Conservation (phyloP, 1,140 invertebrate species). For the Asbolus verrucosus region DNA sequence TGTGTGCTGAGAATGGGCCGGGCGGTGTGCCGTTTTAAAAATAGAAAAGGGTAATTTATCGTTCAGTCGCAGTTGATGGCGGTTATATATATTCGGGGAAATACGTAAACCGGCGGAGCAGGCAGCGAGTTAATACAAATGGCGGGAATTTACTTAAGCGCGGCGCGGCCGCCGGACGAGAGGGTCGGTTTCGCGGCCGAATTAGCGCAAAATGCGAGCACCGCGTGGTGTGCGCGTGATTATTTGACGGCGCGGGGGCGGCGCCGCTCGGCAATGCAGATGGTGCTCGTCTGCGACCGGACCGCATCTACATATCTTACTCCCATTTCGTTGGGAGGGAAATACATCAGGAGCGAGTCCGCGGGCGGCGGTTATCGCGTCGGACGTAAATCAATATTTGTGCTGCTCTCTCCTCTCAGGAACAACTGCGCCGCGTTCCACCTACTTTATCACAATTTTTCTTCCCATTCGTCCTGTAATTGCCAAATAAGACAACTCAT, state of each 20-base stretch:
- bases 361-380: conserved; percentile 25
- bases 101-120: conserved; percentile 26
- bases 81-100: conserved; percentile 39
- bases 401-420: neutral
- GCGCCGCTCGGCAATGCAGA: conserved; percentile 6
- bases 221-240: neutral
- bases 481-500: conserved; percentile 45
- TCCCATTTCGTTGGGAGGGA: conserved; percentile 1
- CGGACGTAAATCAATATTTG: conserved; percentile 37
- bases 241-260: neutral
- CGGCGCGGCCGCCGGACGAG: neutral
- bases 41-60: conserved; percentile 42
- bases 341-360: conserved; percentile 19
- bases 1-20: conserved; percentile 31
- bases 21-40: conserved; percentile 40
- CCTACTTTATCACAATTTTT: conserved; percentile 40
- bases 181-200: conserved; percentile 6
- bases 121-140: conserved; percentile 42
- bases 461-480: conserved; percentile 35
- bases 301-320: conserved; percentile 18
- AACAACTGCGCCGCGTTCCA: neutral
- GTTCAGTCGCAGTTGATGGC: conserved; percentile 35
- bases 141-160: conserved; percentile 42
- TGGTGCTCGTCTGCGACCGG: neutral
- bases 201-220: neutral